Evolutionary conservation across 2,888 invertebrate species (phyloP).

Genomic region (Caenorhabditis wallacei): DNA sequence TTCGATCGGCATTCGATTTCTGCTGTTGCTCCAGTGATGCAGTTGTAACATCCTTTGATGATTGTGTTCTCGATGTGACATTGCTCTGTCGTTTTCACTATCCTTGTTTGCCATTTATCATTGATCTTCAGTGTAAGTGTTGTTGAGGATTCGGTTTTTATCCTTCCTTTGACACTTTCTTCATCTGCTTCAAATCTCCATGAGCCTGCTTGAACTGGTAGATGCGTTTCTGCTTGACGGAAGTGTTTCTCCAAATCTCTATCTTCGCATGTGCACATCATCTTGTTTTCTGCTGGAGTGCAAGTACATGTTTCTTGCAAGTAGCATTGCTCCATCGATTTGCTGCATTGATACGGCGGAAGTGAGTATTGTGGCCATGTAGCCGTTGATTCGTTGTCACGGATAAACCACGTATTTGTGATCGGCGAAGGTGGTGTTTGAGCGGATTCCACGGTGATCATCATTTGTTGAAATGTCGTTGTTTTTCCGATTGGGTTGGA

Average conservation of each 20-base stretch:
- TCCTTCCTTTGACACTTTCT: neutral
- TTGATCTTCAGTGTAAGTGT: neutral
- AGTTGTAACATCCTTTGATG: neutral
- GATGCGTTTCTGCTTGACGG: neutral
- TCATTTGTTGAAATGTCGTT: neutral
- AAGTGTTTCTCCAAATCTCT: neutral
- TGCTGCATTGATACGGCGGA: too few relatives aligned
- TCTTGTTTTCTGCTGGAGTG: neutral
- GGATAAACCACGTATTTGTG: neutral
- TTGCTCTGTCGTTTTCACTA: neutral
- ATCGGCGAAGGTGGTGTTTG: neutral
- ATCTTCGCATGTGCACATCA: slow-evolving; percentile 4
- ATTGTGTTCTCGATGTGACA: neutral
- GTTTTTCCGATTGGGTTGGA: neutral
- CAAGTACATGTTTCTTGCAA: too few relatives aligned
- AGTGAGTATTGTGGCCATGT: neutral
- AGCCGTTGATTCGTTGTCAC: neutral
- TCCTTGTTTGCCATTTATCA: neutral
- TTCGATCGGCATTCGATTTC: neutral
- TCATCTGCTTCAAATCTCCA: slow-evolving; percentile 3
- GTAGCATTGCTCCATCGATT: too few relatives aligned
- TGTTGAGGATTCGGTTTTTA: neutral
- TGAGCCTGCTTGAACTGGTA: slow-evolving; percentile 4
- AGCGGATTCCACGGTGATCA: neutral
- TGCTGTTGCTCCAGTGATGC: neutral